Percentiles rank a stretch among this genome's conserved stretches.
Conservation (phyloP, 1,140 invertebrate species). For the Leptinotarsa texana region DNA sequence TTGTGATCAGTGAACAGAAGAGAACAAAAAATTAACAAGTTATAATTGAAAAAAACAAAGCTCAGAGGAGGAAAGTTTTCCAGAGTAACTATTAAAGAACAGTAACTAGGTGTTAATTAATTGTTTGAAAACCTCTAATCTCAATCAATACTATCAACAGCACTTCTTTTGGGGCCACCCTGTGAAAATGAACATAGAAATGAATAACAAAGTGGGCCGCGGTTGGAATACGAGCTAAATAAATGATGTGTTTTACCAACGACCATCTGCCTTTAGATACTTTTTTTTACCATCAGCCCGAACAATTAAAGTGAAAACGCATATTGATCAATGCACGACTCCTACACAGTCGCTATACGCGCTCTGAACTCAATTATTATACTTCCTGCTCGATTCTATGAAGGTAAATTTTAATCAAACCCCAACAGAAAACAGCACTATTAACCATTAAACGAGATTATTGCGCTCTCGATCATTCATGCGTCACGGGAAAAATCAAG, state of each 20-base stretch:
- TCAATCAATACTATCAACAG: too few relatives aligned
- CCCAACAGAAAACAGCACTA: slow-evolving; percentile 23
- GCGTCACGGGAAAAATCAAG: slow-evolving; percentile 25
- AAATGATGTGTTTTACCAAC: slow-evolving; percentile 26
- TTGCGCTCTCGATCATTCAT: slow-evolving; percentile 9
- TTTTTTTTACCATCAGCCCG: slow-evolving; percentile 27
- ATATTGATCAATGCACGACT: slow-evolving; percentile 40
- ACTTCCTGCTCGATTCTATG: slow-evolving; percentile 35
- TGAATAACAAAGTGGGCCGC: not conserved
- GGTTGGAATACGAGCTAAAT: slow-evolving; percentile 10
- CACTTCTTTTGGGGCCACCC: too few relatives aligned
- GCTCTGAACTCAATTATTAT: slow-evolving; percentile 37
- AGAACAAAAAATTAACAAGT: too few relatives aligned
- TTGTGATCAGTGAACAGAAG: too few relatives aligned
- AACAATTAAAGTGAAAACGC: slow-evolving; percentile 45
- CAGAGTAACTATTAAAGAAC: too few relatives aligned
- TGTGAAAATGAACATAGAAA: too few relatives aligned
- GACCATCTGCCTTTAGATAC: slow-evolving; percentile 33
- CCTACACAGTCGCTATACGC: slow-evolving; percentile 36
- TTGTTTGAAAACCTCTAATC: too few relatives aligned
- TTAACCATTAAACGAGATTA: slow-evolving; percentile 24
- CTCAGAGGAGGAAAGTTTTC: too few relatives aligned
- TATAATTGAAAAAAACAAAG: too few relatives aligned
- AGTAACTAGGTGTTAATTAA: too few relatives aligned
- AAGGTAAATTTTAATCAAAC: slow-evolving; percentile 29